phyloP scores from a whole-genome alignment of 2,113 vertebrate genomes.

The Oreotrochilus melanogaster region DNA sequence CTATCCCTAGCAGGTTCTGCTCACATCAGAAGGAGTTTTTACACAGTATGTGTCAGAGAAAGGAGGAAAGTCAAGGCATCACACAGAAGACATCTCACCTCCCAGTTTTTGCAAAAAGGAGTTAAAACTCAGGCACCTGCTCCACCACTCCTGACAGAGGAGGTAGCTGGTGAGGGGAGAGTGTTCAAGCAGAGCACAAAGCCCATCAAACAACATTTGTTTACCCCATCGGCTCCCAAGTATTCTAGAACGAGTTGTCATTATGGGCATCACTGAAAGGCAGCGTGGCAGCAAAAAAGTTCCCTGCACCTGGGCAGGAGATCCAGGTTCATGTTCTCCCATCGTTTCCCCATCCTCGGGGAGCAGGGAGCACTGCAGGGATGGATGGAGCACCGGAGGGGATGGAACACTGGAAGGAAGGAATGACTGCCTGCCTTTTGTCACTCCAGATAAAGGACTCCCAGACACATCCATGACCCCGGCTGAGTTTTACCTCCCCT shows the following conservation, averaged over 20 bases:
- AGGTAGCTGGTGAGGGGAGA: neutral
- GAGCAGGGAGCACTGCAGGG: rapidly evolving
- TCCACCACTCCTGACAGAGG: neutral
- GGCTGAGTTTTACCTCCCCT: neutral
- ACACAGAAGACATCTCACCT: neutral
- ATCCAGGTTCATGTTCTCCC: neutral
- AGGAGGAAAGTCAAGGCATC: neutral
- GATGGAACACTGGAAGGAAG: no score
- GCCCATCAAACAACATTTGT: neutral
- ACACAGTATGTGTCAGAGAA: rapidly evolving
- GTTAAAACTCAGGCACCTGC: neutral
- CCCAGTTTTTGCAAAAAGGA: neutral
- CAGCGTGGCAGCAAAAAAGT: neutral
- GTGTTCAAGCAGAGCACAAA: neutral
- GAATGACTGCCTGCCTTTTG: no score
- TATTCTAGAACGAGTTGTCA: constrained; percentile 33
- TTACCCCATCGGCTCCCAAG: neutral
- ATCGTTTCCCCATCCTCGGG: neutral
- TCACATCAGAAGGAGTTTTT: neutral
- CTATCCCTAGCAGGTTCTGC: neutral
- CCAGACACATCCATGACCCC: neutral
- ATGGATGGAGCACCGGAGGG: no score
- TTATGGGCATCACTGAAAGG: neutral
- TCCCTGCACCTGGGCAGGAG: neutral
- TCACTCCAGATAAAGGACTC: neutral